These are phyloP conservation scores for Pogonus chalceus DNA, from an alignment of 1,140 invertebrate species.

Conservation along the genomic window DNA sequence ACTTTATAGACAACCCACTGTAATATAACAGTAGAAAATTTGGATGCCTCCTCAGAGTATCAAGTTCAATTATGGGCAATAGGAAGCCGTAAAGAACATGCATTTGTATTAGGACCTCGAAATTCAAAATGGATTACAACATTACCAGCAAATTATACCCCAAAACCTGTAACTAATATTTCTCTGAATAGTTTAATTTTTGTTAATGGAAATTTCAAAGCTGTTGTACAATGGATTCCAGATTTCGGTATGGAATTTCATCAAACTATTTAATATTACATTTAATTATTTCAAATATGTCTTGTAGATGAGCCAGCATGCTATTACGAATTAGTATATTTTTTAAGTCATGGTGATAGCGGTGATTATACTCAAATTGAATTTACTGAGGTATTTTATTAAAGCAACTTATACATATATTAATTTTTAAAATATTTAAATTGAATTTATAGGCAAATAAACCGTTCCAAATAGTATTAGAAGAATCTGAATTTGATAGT, in stretches of 20 bases:
- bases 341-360: slow-evolving; percentile 16
- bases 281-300: slow-evolving; percentile 12
- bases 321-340: slow-evolving; percentile 28
- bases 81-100: neutral
- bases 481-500: slow-evolving; percentile 21
- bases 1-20: too few species aligned
- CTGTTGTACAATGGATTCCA: slow-evolving; percentile 24
- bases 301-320: slow-evolving; percentile 31
- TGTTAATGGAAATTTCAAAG: slow-evolving; percentile 14
- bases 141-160: slow-evolving; percentile 14
- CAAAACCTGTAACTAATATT: slow-evolving; percentile 17
- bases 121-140: slow-evolving; percentile 5
- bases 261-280: neutral
- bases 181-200: slow-evolving; percentile 15
- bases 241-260: slow-evolving; percentile 23
- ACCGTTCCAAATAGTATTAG: slow-evolving; percentile 7
- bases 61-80: neutral
- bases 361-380: slow-evolving; percentile 19
- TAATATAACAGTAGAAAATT: too few species aligned
- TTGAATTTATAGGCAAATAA: slow-evolving; percentile 14
- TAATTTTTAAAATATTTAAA: neutral
- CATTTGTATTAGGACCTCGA: neutral
- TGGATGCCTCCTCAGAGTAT: neutral
- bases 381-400: slow-evolving; percentile 9
- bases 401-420: slow-evolving; percentile 6